Evolutionary conservation across 30 jellyfish, hydroid and myxozoan species (phyloP).

Genomic region (Cassiopea xamachana): DNA sequence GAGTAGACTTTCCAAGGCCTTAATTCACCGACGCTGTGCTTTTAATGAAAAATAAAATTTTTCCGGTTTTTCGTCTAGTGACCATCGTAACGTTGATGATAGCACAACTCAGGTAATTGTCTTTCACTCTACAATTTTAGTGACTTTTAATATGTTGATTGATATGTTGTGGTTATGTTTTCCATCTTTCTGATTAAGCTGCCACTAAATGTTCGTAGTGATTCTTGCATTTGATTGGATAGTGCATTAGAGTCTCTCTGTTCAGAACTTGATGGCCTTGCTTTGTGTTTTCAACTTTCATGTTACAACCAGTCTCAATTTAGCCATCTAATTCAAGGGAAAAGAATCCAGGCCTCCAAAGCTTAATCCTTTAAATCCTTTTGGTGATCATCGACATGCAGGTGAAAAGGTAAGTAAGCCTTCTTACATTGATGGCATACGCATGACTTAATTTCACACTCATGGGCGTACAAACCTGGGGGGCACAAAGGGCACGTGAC

Average conservation of each 20-base stretch:
- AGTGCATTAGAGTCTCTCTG: neutral
- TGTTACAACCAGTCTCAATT: neutral
- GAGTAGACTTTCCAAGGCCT: too few species aligned
- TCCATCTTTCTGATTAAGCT: too few species aligned
- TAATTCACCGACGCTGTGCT: too few species aligned
- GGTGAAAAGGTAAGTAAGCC: neutral
- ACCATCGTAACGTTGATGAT: slow-evolving; percentile 1
- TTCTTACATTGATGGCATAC: too few species aligned
- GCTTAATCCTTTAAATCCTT: slow-evolving; percentile 2
- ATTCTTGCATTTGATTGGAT: too few species aligned
- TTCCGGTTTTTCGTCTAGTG: neutral
- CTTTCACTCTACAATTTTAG: neutral
- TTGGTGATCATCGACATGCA: slow-evolving; percentile 25
- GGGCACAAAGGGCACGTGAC: too few species aligned
- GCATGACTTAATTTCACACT: too few species aligned
- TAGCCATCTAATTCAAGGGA: neutral
- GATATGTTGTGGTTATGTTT: too few species aligned
- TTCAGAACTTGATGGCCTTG: neutral
- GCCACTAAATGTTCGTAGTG: too few species aligned
- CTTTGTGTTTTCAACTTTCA: neutral
- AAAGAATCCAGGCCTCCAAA: slow-evolving; percentile 11
- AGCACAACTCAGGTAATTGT: neutral
- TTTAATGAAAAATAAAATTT: too few species aligned
- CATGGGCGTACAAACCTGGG: too few species aligned
- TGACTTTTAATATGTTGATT: neutral